Evolutionary conservation across 2,113 vertebrate genomes (phyloP), one percentile per base, ranked within the genome.

Genomic region (Sorex fumeus): DNA sequence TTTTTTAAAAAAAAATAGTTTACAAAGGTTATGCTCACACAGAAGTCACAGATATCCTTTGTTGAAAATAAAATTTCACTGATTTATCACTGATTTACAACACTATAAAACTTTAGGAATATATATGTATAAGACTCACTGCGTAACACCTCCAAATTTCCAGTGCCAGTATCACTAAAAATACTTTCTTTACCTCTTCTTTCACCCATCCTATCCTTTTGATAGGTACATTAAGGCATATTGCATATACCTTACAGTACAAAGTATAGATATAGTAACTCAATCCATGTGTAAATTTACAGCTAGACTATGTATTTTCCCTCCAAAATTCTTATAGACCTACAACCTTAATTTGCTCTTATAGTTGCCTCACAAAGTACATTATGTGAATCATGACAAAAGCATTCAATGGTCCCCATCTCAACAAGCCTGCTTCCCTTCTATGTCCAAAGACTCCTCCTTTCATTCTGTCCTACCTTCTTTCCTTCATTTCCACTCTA

Each of bases 1-100:
- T 40, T 78, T 84, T 74, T 76, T 43, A 3, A 67, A 93, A 85
- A 91, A 69, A 85, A 91, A 69, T n/a, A 78, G n/a, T 12, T 84
- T 67, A 81, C 45, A 23, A 36, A 60, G 34, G 43, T 11, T 23
- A 47, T 4, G 32, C 21, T 72, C 32, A 19, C 32, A 19, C 21
- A 72, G 45, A 45, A 72, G 43, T 8, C 70, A 78, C 21, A 19
- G n/a, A 6, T 74, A 30, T 32, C 50, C 43, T n/a, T 60, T 60
- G 45, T 60, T 60, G 19, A 60, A 60, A 60, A 60, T 60, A 60
- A 60, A 60, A 60, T 60, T 21, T 60, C 21, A 21, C 57, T 60
- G 19, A 60, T 60, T 60, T 60, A 60, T 60, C 19, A 60, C 10
- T 50, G 9, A 50, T 50, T 50, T 21, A 23, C 18, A 60, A 60